Base-by-base conservation (phyloP, 2,113 vertebrate species). In the Sterna hirundo region DNA sequence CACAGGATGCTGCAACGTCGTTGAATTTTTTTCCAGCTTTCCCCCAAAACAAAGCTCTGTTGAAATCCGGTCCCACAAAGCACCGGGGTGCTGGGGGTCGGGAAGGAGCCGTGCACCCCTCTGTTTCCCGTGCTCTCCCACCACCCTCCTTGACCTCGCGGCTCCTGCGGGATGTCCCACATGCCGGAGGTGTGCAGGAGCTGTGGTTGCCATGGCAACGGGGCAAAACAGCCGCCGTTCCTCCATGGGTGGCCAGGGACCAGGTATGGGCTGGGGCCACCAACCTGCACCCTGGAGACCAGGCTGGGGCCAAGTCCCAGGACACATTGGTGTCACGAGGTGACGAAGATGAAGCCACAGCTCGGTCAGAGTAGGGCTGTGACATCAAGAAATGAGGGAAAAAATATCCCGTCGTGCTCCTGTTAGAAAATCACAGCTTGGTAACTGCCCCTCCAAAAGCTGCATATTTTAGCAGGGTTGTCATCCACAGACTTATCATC, bases 261-360 rank as follows among this genome's bases (percentile, higher is more conserved):
- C 44, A 36, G 40, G 25, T 13, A 11, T 0, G 1, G 29, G 19
- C 38, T 20, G 54, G 17, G 22, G 60, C 52, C 46, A 20, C 58
- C 1, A 2, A 26, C 13, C 61, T n/a, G 29, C 2, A 2, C 15
- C 54, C 36, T 3, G 1, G 26, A 60, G 32, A 42, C 6, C 1
- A 2, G 23, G 32, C 38, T 34, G 15, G 34, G 60, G 21, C n/a
- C 18, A 29, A 61, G n/a, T 10, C 54, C 54, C 25, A 8, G 61
- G 69, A 30, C 34, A 57, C 11, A 1, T 34, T 2, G 3, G 40
- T 49, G 51, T 22, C 9, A 3, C 11, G 4, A 71, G 19, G 51
- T 34, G 30, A 65, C 0, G 7, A 44, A 26, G 72, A 32, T 42
- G 27, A 46, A 69, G 49, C 20, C n/a, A 30, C 2, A 1, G 57